Base-by-base conservation (phyloP, 1,140 invertebrate species). In the Drosophila nigromelanica region DNA sequence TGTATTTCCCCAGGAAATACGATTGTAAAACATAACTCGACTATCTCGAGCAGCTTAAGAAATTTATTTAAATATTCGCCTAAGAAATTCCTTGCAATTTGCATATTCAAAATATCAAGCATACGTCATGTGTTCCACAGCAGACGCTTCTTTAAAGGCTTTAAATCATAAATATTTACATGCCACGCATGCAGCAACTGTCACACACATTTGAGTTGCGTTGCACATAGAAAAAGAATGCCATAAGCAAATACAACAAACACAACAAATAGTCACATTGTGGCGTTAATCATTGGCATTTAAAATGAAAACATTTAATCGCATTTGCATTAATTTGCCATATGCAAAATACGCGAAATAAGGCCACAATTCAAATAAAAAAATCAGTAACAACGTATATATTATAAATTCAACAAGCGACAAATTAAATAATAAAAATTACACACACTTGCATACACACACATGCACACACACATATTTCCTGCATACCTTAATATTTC, bases 361-460 rank as follows among this genome's bases (percentile, higher is more conserved):
- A 37, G 54, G 21, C 33, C 18, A 58, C 43, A 50, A 48, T 18
- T 48, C 12, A n/a, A 15, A 63, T 58, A 48, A 52, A 48, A 4
- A 40, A 67, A 52, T 6, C 27, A 50, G 11, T 3, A 11, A 18
- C 4, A 27, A 10, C 18, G 59, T 82, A 43, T 67, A 72, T 33
- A 8, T 33, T 52, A 60, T 35, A 76, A 80, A 61, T 61, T 56
- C 50, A 75, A 56, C 55, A 39, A 72, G 62, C 62, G 73, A 78
- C 58, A 81, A 85, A 74, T 85, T 85, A 85, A 86, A 85, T 86
- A 85, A 86, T 71, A 56, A 74, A 77, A 73, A 80, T 83, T 80
- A 78, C 60, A 45, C 52, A 76, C 75, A 60, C 54, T 58, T 48
- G 58, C 48, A 56, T 67, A 76, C 37, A 58, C 54, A 74, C 55